Base-by-base conservation (phyloP, 2,113 vertebrate genomes). In the Callionymus lyra region DNA sequence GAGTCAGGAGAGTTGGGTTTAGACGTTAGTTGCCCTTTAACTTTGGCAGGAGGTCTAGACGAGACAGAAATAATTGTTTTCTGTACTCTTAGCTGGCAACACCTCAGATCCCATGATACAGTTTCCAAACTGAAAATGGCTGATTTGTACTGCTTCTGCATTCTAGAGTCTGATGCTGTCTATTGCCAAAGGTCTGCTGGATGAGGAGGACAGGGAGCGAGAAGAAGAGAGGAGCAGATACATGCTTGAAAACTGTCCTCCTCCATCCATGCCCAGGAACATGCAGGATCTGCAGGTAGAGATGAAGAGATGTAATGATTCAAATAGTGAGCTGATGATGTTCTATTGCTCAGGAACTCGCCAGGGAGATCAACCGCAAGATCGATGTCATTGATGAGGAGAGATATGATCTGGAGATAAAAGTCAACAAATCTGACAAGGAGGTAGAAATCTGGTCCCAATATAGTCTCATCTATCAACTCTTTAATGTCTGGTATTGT, bases 81-180 rank as follows among this genome's bases (percentile, higher is more conserved):
- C n/a, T n/a, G n/a, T n/a, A n/a, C n/a, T n/a, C n/a, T n/a, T n/a
- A n/a, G n/a, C n/a, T n/a, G n/a, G n/a, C n/a, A n/a, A n/a, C n/a
- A n/a, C n/a, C n/a, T n/a, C n/a, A n/a, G n/a, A n/a, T n/a, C n/a
- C n/a, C n/a, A n/a, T n/a, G n/a, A n/a, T n/a, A n/a, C n/a, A n/a
- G n/a, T n/a, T n/a, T n/a, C n/a, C n/a, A n/a, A n/a, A n/a, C n/a
- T n/a, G n/a, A n/a, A n/a, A n/a, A n/a, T n/a, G n/a, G n/a, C n/a
- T n/a, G n/a, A n/a, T n/a, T n/a, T n/a, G n/a, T n/a, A n/a, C n/a
- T n/a, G 21, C 21, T 27, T 27, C 11, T 11, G 11, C 21, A 8
- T 41, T 44, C 16, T 79, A 98, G 94, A 97, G 94, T 55, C 82
- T 94, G 74, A 94, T 98, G 93, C 91, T 98, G 6, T 88, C 93